phyloP scores from a whole-genome alignment of 2,797 vertebrate species.

The Mormyrops attenuatus region DNA sequence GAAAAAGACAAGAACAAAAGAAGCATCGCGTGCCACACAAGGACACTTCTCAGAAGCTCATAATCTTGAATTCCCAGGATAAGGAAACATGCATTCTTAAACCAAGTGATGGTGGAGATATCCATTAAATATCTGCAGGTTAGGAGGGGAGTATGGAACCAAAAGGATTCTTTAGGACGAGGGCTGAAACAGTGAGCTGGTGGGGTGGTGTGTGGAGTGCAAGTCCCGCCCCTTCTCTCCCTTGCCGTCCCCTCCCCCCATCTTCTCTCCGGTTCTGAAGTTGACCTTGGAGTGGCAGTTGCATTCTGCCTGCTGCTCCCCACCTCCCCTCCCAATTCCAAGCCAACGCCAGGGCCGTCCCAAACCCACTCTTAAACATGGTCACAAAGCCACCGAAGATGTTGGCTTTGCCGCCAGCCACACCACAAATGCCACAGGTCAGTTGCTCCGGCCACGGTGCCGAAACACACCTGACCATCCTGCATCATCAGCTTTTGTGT shows the following conservation, averaged over 20 bases:
- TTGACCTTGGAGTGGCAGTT: conserved; percentile 30
- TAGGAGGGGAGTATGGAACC: background rate
- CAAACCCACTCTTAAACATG: background rate
- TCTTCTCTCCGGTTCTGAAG: background rate
- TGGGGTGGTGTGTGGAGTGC: background rate
- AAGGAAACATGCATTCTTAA: background rate
- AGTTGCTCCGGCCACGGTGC: background rate
- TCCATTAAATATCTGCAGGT: background rate
- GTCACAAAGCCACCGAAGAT: background rate
- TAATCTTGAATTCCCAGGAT: background rate
- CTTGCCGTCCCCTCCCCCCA: conserved; percentile 10
- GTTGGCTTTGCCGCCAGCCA: background rate
- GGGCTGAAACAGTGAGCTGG: background rate
- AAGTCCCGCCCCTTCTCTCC: background rate
- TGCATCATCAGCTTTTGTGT: background rate
- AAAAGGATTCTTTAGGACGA: background rate
- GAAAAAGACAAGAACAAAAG: background rate
- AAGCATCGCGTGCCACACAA: background rate
- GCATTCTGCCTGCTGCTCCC: conserved; percentile 17
- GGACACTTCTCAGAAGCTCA: background rate
- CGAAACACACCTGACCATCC: background rate
- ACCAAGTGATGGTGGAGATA: background rate
- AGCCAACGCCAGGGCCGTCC: background rate
- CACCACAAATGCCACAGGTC: background rate
- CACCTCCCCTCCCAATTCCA: conserved; percentile 7